Evolutionary conservation across 1,140 invertebrate species (phyloP).

Genomic region (Akabosia matsudoensis): DNA sequence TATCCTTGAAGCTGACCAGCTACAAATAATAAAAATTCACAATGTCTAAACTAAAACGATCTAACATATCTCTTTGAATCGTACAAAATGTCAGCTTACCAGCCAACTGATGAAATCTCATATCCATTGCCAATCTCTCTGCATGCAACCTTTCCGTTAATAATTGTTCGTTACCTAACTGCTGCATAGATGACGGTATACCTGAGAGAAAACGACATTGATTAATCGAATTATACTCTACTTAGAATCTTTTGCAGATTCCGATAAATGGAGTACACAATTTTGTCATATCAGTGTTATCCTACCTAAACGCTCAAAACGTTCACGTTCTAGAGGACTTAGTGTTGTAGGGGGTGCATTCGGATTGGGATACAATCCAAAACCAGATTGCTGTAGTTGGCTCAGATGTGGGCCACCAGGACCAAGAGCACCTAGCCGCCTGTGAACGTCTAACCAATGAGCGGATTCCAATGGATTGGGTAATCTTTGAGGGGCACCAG

Average conservation of each 20-base stretch:
- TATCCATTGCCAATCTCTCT: conserved; percentile 66
- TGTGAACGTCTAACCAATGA: conserved; percentile 85
- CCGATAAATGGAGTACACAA: too few species aligned
- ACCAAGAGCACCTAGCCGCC: conserved; percentile 58
- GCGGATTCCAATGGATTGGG: conserved; percentile 69
- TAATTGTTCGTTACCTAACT: conserved; percentile 34
- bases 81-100: conserved; percentile 56
- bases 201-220: conserved; percentile 32
- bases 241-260: too few species aligned
- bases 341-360: conserved; percentile 59
- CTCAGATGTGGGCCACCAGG: conserved; percentile 48
- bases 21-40: too few species aligned
- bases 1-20: too few species aligned
- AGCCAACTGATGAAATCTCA: conserved; percentile 81
- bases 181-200: conserved; percentile 46
- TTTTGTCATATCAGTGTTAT: neutral
- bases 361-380: conserved; percentile 50
- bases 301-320: conserved; percentile 76
- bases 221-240: too few species aligned
- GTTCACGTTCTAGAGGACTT: conserved; percentile 78
- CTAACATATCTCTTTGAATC: neutral
- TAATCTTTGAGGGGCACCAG: conserved; percentile 52
- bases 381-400: conserved; percentile 48
- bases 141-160: conserved; percentile 57
- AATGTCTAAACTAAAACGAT: neutral